These are phyloP conservation scores for Caprella mutica DNA, from an alignment of 2,888 invertebrate species.

Conservation along the genomic window DNA sequence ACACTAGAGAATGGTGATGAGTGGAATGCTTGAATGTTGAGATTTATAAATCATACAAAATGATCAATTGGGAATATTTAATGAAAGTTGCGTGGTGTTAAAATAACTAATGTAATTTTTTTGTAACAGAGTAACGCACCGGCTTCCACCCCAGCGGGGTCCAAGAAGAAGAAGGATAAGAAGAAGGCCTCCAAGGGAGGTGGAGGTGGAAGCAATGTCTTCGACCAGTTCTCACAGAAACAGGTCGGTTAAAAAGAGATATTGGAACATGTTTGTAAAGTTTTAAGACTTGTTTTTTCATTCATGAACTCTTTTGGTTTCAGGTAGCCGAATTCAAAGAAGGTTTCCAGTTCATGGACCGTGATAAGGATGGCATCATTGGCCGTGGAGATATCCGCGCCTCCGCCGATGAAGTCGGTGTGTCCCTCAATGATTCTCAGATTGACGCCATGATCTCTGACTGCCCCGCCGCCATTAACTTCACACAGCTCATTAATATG, in stretches of 20 bases:
- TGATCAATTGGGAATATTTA: no score
- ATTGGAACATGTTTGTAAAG: no score
- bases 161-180: slow-evolving; percentile 42
- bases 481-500: slow-evolving; percentile 81
- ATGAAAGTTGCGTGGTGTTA: no score
- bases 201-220: slow-evolving; percentile 69
- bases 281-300: neutral
- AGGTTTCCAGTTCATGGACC: slow-evolving; percentile 92
- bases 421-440: slow-evolving; percentile 78
- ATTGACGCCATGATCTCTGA: slow-evolving; percentile 77
- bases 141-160: slow-evolving; percentile 20
- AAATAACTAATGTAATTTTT: no score
- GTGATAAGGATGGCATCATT: slow-evolving; percentile 84
- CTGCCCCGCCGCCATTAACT: slow-evolving; percentile 84
- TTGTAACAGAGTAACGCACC: slow-evolving; percentile 13
- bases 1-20: no score
- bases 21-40: no score
- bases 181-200: slow-evolving; percentile 49
- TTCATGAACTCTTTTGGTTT: neutral
- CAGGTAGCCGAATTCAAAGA: slow-evolving; percentile 86
- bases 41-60: no score
- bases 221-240: slow-evolving; percentile 92
- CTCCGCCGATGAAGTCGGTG: slow-evolving; percentile 56
- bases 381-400: slow-evolving; percentile 74
- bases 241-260: no score